These are phyloP conservation scores for Eulemur rufifrons DNA, from an alignment of 2,113 vertebrate genomes.

Conservation along the genomic window DNA sequence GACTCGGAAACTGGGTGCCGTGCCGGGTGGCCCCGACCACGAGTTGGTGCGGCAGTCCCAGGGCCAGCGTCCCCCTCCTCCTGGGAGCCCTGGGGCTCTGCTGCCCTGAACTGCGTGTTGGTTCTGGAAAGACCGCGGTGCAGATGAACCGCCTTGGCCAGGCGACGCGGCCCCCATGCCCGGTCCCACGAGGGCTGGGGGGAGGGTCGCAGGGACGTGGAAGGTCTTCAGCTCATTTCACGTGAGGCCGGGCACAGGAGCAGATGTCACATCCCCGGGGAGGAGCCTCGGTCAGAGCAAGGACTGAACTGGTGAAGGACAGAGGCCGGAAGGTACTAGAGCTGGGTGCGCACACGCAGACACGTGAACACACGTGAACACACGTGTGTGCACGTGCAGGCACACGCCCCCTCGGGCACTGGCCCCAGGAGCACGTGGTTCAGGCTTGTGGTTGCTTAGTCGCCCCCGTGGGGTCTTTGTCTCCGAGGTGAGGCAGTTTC, in stretches of 20 bases:
- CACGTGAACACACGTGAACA: too few species aligned
- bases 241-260: too few species aligned
- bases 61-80: neutral
- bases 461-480: neutral
- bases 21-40: neutral
- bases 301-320: rapidly evolving
- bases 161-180: neutral
- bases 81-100: neutral
- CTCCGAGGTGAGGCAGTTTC: neutral
- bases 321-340: neutral
- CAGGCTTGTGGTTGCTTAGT: rapidly evolving
- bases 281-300: neutral
- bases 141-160: rapidly evolving
- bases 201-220: neutral
- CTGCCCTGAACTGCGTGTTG: neutral
- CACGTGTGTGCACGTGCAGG: rapidly evolving
- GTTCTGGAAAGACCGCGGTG: neutral
- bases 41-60: neutral
- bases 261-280: neutral
- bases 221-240: neutral
- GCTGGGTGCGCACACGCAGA: neutral
- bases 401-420: neutral
- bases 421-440: too few species aligned
- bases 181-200: neutral
- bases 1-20: too few species aligned